Percentiles rank a stretch among this genome's conserved stretches.
Evolutionary conservation across 2,888 invertebrate genomes (phyloP).

Genomic region (Apotomis betuletana): DNA sequence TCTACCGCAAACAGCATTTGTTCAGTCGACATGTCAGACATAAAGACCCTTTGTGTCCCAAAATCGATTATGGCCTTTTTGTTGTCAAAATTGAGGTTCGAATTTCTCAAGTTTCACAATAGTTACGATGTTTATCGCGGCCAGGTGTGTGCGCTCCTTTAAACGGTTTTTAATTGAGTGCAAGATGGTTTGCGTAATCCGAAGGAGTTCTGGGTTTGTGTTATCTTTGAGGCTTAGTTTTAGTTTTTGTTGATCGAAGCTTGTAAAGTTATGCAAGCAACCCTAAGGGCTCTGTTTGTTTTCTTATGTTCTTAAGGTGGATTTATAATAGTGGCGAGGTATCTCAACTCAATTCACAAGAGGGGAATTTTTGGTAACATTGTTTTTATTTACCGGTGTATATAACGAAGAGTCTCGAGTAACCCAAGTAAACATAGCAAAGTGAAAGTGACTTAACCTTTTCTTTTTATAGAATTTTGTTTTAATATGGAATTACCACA

Average conservation of each 20-base stretch:
- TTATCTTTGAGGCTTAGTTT: slow-evolving; percentile 37
- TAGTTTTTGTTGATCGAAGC: slow-evolving; percentile 15
- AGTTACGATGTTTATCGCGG: slow-evolving; percentile 79
- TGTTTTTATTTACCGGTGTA: too few species aligned
- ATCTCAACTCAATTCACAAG: neutral
- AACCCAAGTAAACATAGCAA: too few species aligned
- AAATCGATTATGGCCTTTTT: slow-evolving; percentile 83
- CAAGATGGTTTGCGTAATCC: slow-evolving; percentile 50
- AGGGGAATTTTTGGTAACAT: too few species aligned
- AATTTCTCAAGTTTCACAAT: slow-evolving; percentile 80
- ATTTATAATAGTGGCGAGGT: slow-evolving; percentile 13
- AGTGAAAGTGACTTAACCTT: too few species aligned
- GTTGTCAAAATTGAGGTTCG: slow-evolving; percentile 83
- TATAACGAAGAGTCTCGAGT: too few species aligned
- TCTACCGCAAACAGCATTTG: slow-evolving; percentile 80
- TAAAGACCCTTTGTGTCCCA: slow-evolving; percentile 78
- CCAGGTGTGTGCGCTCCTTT: slow-evolving; percentile 74
- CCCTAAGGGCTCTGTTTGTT: slow-evolving; percentile 15
- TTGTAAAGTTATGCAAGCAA: neutral
- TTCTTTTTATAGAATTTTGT: too few species aligned
- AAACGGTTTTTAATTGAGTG: slow-evolving; percentile 80
- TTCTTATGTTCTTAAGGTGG: slow-evolving; percentile 10
- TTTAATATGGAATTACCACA: too few species aligned
- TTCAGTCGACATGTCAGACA: slow-evolving; percentile 82
- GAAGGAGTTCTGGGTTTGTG: slow-evolving; percentile 10